Conservation (phyloP, 2,888 invertebrate species). For the Ophion ventricosus region DNA sequence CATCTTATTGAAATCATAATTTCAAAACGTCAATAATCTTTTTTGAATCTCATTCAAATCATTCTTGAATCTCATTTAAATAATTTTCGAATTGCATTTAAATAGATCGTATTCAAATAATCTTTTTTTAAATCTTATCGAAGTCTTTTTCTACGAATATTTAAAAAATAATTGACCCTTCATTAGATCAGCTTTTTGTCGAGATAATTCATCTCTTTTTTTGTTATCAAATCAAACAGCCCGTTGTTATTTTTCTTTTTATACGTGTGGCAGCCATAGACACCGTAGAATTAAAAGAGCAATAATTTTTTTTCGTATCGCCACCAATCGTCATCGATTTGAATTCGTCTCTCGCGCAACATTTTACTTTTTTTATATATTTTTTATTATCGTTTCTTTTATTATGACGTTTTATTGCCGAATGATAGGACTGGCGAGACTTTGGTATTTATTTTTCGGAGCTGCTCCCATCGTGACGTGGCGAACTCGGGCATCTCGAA, state of each 20-base stretch:
- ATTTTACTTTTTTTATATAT: not conserved
- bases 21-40: not conserved
- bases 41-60: too few species aligned
- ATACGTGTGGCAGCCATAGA: not conserved
- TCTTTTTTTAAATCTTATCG: too few species aligned
- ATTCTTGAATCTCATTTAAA: too few species aligned
- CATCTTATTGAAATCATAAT: not conserved
- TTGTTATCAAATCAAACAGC: not conserved
- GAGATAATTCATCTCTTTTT: not conserved
- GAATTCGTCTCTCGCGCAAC: not conserved
- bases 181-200: too few species aligned
- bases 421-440: slow-evolving; percentile 2
- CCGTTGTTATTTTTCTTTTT: too few species aligned
- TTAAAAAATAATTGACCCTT: not conserved
- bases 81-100: too few species aligned
- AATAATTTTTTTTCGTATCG: not conserved
- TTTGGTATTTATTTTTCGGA: slow-evolving; percentile 21
- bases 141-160: not conserved
- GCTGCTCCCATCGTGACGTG: slow-evolving; percentile 44
- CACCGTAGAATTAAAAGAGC: not conserved
- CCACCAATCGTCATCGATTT: not conserved
- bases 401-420: not conserved
- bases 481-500: slow-evolving; percentile 45
- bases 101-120: too few species aligned
- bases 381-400: slow-evolving; percentile 1